A percentile compares a stretch with the other conserved stretches of the same genome.
Evolutionary conservation across 2,888 invertebrate genomes (phyloP).

Genomic region (Drosophila leonis): DNA sequence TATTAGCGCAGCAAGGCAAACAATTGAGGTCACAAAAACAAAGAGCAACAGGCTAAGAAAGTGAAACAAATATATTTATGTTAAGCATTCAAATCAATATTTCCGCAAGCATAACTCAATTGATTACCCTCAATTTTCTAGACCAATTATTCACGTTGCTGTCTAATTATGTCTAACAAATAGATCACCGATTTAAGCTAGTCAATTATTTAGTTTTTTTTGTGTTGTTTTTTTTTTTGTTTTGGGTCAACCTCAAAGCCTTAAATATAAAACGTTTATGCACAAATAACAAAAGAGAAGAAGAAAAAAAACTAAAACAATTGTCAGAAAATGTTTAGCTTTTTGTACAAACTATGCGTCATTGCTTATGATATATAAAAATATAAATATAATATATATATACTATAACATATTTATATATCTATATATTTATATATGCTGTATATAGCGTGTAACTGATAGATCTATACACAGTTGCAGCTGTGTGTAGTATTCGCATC

Average conservation of each 20-base stretch:
- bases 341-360: constrained; percentile 16
- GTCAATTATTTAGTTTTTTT: constrained; percentile 2
- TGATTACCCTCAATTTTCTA: constrained; percentile 9
- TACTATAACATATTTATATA: constrained; percentile 16
- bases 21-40: constrained; percentile 40
- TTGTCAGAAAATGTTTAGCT: constrained; percentile 4
- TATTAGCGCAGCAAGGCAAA: constrained; percentile 42
- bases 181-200: constrained; percentile 11
- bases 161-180: constrained; percentile 10
- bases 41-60: constrained; percentile 19
- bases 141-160: constrained; percentile 45
- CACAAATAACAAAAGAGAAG: constrained; percentile 77
- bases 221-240: neutral
- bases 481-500: constrained; percentile 17
- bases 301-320: constrained; percentile 24
- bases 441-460: constrained; percentile 14
- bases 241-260: constrained; percentile 8
- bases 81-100: constrained; percentile 13
- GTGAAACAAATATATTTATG: constrained; percentile 4
- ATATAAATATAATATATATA: constrained; percentile 5
- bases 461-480: constrained; percentile 19
- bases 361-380: constrained; percentile 11
- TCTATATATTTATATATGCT: constrained; percentile 28
- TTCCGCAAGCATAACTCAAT: constrained; percentile 12
- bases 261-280: constrained; percentile 63